phyloP scores from a whole-genome alignment of 2,797 vertebrate genomes.

The Adelosebastes latens region DNA sequence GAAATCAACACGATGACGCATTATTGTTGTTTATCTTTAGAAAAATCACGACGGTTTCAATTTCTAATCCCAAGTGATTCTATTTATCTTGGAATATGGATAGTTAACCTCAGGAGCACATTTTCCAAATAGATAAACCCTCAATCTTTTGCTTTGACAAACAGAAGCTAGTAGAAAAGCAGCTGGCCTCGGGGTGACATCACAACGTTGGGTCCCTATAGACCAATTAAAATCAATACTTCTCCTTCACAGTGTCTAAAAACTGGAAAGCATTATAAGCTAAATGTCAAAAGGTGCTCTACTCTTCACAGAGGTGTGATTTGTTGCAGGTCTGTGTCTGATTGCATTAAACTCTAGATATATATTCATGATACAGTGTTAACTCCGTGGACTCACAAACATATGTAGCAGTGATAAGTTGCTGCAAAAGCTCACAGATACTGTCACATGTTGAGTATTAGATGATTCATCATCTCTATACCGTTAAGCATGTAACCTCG shows the following conservation, averaged over 20 bases:
- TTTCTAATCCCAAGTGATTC: neutral
- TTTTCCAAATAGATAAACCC: neutral
- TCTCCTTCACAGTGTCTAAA: neutral
- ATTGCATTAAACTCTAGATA: neutral
- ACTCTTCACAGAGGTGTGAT: neutral
- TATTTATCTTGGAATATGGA: neutral
- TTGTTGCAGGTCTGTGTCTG: neutral
- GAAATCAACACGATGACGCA: neutral
- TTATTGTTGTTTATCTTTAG: neutral
- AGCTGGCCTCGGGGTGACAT: neutral
- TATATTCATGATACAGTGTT: neutral
- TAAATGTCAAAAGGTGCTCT: neutral
- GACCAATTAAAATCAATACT: conserved; percentile 12
- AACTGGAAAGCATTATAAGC: neutral
- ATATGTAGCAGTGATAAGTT: neutral
- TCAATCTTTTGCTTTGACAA: neutral
- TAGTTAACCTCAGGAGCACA: neutral
- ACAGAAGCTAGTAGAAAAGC: neutral
- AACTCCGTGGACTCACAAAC: neutral
- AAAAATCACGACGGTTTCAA: neutral
- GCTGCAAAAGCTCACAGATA: neutral
- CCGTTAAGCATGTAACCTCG: conserved; percentile 4
- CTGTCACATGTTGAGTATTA: conserved; percentile 12
- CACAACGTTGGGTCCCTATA: neutral
- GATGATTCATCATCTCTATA: conserved; percentile 52